phyloP scores from a whole-genome alignment of 2,888 invertebrate genomes.

The Thalpophila matura region DNA sequence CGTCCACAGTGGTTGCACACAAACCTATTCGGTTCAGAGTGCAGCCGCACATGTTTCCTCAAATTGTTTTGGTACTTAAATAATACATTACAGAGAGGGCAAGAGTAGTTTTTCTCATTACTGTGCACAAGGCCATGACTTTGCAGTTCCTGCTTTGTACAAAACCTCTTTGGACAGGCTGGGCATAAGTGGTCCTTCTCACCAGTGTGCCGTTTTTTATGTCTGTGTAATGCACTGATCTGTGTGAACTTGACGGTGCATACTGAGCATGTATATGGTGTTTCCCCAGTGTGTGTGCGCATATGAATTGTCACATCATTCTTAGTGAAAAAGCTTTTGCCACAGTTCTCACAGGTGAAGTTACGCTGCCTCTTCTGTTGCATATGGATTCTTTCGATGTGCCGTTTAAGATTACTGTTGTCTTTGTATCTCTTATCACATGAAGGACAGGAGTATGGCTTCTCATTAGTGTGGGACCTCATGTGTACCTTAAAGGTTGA shows the following conservation, averaged over 20 bases:
- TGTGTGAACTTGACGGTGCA: constrained; percentile 80
- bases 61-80: constrained; percentile 89
- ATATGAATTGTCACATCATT: constrained; percentile 78
- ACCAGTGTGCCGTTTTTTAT: constrained; percentile 77
- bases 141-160: constrained; percentile 79
- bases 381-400: constrained; percentile 75
- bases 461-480: constrained; percentile 78
- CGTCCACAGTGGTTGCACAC: constrained; percentile 82
- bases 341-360: constrained; percentile 83
- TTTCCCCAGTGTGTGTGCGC: constrained; percentile 83
- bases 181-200: constrained; percentile 75
- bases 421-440: constrained; percentile 82
- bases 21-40: constrained; percentile 75
- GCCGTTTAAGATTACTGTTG: constrained; percentile 75
- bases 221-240: constrained; percentile 75
- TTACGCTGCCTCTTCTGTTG: constrained; percentile 69
- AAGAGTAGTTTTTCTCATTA: constrained; percentile 76
- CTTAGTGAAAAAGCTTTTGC: constrained; percentile 81
- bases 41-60: constrained; percentile 85
- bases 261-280: constrained; percentile 78
- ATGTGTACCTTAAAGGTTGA: constrained; percentile 76
- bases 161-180: constrained; percentile 79
- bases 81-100: constrained; percentile 81
- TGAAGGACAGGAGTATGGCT: constrained; percentile 72
- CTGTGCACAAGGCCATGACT: constrained; percentile 78